A percentile compares a stretch with the other conserved stretches of the same genome.
Evolutionary conservation across 2,888 invertebrate species (phyloP).

Genomic region (Axea sp.): DNA sequence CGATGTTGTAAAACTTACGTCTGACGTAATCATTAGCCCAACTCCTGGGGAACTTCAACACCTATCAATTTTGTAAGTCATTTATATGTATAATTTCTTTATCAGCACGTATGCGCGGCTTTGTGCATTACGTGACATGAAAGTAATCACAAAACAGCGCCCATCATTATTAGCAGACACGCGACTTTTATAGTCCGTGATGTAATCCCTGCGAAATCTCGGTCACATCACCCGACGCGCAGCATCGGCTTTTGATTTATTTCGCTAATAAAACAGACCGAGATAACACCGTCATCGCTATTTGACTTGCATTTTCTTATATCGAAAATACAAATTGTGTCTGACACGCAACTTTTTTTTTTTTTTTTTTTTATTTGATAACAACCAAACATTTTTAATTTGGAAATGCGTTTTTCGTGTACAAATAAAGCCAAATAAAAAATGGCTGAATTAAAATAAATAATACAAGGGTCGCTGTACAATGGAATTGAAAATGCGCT

Average conservation of each 20-base stretch:
- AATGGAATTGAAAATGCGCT: no score
- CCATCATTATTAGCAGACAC: slow-evolving; percentile 60
- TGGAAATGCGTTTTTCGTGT: no score
- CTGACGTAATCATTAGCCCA: no score
- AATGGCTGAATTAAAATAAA: no score
- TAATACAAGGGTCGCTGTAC: no score
- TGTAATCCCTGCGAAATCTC: slow-evolving; percentile 28
- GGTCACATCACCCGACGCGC: slow-evolving; percentile 15
- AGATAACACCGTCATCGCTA: slow-evolving; percentile 17
- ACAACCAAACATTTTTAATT: no score
- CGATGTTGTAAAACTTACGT: no score
- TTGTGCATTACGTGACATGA: slow-evolving; percentile 39
- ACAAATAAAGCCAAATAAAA: no score
- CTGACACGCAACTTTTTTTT: slow-evolving; percentile 12
- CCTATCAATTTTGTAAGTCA: slow-evolving; percentile 3
- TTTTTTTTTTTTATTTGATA: no score
- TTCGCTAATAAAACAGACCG: slow-evolving; percentile 14
- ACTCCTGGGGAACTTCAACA: background rate
- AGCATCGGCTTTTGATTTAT: slow-evolving; percentile 54
- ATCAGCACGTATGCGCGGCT: background rate
- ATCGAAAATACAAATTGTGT: slow-evolving; percentile 11
- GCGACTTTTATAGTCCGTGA: slow-evolving; percentile 53
- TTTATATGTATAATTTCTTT: slow-evolving; percentile 15
- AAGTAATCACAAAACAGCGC: slow-evolving; percentile 43
- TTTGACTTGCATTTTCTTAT: slow-evolving; percentile 12